phyloP scores from a whole-genome alignment of 2,113 vertebrate species.

The Sebastes schlegelii region DNA sequence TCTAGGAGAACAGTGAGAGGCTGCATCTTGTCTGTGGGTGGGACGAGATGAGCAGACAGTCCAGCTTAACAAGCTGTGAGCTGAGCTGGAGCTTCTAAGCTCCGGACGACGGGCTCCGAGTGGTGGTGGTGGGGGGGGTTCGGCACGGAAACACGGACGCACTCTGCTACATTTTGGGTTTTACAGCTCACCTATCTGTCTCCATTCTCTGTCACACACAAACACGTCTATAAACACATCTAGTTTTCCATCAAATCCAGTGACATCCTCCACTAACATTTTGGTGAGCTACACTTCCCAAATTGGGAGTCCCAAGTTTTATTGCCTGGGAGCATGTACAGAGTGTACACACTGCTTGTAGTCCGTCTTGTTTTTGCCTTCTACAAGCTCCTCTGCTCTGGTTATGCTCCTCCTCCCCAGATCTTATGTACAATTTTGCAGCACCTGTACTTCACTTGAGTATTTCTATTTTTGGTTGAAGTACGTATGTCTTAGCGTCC shows the following conservation, averaged over 20 bases:
- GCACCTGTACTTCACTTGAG: too few species aligned
- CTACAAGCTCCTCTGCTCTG: neutral
- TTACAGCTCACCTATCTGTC: conserved; percentile 19
- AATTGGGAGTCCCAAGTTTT: neutral
- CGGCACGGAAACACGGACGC: neutral
- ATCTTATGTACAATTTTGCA: too few species aligned
- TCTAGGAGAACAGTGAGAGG: conserved; percentile 46
- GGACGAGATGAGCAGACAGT: conserved; percentile 55
- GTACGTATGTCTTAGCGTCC: too few species aligned
- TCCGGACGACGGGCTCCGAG: neutral
- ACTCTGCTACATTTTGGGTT: neutral
- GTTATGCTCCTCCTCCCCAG: neutral
- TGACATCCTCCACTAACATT: neutral
- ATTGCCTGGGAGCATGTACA: neutral
- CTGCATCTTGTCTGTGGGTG: conserved; percentile 65
- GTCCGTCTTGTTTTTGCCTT: neutral
- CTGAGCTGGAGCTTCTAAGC: conserved; percentile 42
- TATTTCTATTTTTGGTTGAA: too few species aligned
- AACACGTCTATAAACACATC: conserved; percentile 20
- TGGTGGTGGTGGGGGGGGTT: neutral
- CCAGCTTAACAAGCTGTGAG: conserved; percentile 56
- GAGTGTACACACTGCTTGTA: neutral
- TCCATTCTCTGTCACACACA: conserved; percentile 18
- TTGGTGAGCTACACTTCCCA: neutral
- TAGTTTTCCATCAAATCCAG: conserved; percentile 5